Base-by-base conservation (phyloP, 2,113 vertebrate genomes). In the Phylloscopus whistleri region DNA sequence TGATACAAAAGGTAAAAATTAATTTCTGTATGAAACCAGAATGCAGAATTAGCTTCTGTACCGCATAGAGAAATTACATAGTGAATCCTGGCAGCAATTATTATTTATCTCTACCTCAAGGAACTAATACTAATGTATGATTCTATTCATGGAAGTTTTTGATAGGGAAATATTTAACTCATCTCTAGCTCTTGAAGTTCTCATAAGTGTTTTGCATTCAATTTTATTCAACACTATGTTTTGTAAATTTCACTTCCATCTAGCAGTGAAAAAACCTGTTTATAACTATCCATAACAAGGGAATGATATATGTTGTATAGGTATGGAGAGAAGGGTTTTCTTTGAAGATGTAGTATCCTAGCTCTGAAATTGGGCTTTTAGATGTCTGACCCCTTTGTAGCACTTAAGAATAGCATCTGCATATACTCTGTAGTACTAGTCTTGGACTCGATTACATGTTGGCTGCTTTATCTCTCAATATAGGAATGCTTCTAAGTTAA, bases 81-180 rank as follows among this genome's bases (percentile, higher is more conserved):
- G 33, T 83, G 44, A 67, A 68, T 80, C 24, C 66, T 86, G 67
- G 75, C 49, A 86, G 46, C 51, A 77, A 7, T 80, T 76, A 13
- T 41, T 80, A 83, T 64, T 73, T 88, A 13, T 41, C 33, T 78
- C 35, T 91, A 31, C 64, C 48, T 87, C 16, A 43, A 64, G 60
- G 51, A 87, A 55, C 30, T 84, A 67, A 63, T 59, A 39, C 12
- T 89, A 70, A 66, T 49, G 17, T 49, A 22, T 83, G 28, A 48
- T 90, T 77, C 55, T 93, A 14, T 39, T 89, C 20, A 84, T n/a
- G 76, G 31, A 80, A 72, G 9, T 66, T 84, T 91, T 87, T 66
- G 39, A 13, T 66, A 58, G 52, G 41, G 66, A 87, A 93, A 46
- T 46, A 68, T 20, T 87, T 88, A 56, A 74, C 9, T 39, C 30